Conservation (phyloP, 1,140 invertebrate genomes). For the Pseudomyrmex cubaensis region DNA sequence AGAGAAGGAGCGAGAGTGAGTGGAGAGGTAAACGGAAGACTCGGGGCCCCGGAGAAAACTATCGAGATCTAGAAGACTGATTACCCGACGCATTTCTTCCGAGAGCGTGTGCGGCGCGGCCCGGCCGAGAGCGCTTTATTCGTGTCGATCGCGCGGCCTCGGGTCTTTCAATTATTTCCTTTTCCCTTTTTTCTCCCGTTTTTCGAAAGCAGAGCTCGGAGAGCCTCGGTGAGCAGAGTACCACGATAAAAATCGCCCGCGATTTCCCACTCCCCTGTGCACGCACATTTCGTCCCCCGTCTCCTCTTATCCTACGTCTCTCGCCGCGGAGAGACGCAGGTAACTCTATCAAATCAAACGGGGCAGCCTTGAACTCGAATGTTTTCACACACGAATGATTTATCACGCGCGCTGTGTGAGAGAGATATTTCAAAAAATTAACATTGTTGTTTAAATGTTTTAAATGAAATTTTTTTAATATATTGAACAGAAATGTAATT, state of each 20-base stretch:
- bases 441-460: no score
- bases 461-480: no score
- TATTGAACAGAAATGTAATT: no score
- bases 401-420: no score
- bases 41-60: slow-evolving; percentile 47
- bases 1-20: no score
- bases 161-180: slow-evolving; percentile 57
- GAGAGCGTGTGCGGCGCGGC: slow-evolving; percentile 1
- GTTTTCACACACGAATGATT: no score
- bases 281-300: not conserved
- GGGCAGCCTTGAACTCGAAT: not conserved
- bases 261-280: not conserved
- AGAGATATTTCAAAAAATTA: no score
- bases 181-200: not conserved
- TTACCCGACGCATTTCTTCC: slow-evolving; percentile 58
- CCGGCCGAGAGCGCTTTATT: slow-evolving; percentile 42
- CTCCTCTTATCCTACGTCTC: not conserved
- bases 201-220: slow-evolving; percentile 26
- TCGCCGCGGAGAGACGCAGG: not conserved
- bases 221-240: not conserved
- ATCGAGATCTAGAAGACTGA: slow-evolving; percentile 62
- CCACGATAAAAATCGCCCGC: slow-evolving; percentile 48
- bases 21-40: slow-evolving; percentile 48
- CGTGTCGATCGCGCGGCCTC: slow-evolving; percentile 48
- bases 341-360: not conserved